Percentiles rank a stretch among this genome's conserved stretches.
Evolutionary conservation across 1,140 invertebrate species (phyloP).

Genomic region (Acromyrmex heyeri): DNA sequence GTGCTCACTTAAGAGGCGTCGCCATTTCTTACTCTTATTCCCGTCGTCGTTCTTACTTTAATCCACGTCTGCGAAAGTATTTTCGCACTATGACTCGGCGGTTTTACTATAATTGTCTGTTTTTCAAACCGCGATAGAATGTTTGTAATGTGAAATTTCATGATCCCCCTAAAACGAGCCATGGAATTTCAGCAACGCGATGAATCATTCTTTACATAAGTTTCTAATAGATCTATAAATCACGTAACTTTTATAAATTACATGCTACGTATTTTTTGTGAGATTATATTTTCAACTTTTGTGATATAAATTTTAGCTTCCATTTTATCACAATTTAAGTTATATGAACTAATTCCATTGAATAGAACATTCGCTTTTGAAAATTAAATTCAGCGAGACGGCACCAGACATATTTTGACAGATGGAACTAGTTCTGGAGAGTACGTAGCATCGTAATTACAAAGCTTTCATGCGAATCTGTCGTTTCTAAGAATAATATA

Average conservation of each 20-base stretch:
- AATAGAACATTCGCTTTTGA: not conserved
- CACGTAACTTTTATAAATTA: not conserved
- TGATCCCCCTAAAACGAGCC: conserved; percentile 7
- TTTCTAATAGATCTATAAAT: conserved; percentile 40
- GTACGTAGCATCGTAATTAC: conserved; percentile 50
- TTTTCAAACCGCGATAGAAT: conserved; percentile 17
- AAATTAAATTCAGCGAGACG: conserved; percentile 52
- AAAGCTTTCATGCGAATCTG: conserved; percentile 27
- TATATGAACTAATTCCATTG: conserved; percentile 34
- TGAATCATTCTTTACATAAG: not conserved
- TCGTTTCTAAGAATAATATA: conserved; percentile 15
- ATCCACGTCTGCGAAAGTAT: conserved; percentile 27
- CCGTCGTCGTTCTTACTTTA: conserved; percentile 29
- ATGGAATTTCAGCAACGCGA: conserved; percentile 25
- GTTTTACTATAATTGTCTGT: conserved; percentile 41
- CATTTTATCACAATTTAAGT: conserved; percentile 15
- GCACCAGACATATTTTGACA: conserved; percentile 32
- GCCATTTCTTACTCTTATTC: conserved; percentile 35
- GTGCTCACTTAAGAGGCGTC: conserved; percentile 38
- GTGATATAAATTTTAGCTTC: not conserved
- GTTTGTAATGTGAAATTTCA: conserved; percentile 19
- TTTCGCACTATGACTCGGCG: conserved; percentile 18
- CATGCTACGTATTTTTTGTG: not conserved
- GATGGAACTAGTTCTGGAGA: conserved; percentile 46
- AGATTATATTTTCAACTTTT: conserved; percentile 20